These are phyloP conservation scores for Zele albiditarsus DNA, from an alignment of 2,888 invertebrate species.

Conservation along the genomic window DNA sequence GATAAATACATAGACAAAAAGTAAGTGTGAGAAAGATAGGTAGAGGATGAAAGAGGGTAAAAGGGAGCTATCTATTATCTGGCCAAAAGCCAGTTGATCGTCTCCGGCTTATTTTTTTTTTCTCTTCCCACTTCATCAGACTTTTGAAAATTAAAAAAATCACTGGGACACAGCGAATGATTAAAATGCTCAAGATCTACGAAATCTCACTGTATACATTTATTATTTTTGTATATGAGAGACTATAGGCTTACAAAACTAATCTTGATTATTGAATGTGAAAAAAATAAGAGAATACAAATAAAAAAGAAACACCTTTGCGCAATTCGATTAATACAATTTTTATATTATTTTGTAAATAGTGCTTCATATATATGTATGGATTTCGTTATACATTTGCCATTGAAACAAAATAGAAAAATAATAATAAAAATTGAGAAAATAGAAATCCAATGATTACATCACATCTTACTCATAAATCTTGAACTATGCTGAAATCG, in stretches of 20 bases:
- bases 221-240: not conserved
- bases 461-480: not conserved
- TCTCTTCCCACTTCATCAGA: conserved; percentile 15
- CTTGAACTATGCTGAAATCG: conserved; percentile 14
- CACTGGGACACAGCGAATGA: conserved; percentile 2
- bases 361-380: not conserved
- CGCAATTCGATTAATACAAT: not conserved
- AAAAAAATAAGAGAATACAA: not conserved
- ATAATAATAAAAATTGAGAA: not conserved
- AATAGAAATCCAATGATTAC: not conserved
- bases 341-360: not conserved
- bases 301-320: not conserved
- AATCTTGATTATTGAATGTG: not conserved
- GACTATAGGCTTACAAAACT: not conserved
- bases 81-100: conserved; percentile 47
- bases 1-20: not conserved
- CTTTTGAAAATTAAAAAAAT: conserved; percentile 30
- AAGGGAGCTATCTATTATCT: conserved; percentile 35
- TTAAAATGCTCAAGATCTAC: not conserved
- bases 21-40: not conserved
- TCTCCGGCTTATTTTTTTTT: conserved; percentile 42
- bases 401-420: too few relatives aligned
- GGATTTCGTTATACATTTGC: not conserved
- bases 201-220: not conserved
- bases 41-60: conserved; percentile 7